Conservation (phyloP, 2,888 invertebrate species). For the Dynastes maya region DNA sequence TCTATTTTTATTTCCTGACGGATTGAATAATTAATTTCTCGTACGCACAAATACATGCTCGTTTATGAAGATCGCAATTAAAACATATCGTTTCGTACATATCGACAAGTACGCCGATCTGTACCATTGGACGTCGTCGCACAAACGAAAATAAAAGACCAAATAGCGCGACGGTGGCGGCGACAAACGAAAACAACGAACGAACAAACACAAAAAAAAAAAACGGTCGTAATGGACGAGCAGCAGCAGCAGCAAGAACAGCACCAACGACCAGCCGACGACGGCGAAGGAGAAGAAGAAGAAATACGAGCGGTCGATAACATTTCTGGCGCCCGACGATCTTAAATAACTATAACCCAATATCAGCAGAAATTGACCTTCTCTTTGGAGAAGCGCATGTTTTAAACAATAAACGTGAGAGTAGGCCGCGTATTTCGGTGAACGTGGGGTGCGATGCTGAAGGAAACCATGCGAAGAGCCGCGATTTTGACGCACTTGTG, state of each 20-base stretch:
- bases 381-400: conserved; percentile 22
- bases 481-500: background rate
- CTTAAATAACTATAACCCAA: conserved; percentile 45
- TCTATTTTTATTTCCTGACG: conserved; percentile 24
- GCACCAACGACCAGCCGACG: background rate
- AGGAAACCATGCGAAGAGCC: background rate
- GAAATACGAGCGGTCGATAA: conserved; percentile 40
- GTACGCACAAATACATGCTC: too few species aligned
- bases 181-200: conserved; percentile 22
- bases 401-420: conserved; percentile 34
- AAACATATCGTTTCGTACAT: background rate
- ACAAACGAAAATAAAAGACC: conserved; percentile 16
- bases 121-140: conserved; percentile 9
- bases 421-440: conserved; percentile 1
- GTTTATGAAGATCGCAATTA: background rate
- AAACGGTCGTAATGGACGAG: conserved; percentile 4
- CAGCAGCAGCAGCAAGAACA: background rate
- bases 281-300: conserved; percentile 11
- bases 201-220: conserved; percentile 1
- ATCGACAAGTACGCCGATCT: background rate
- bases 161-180: conserved; percentile 12
- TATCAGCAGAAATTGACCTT: conserved; percentile 49
- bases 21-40: conserved; percentile 22
- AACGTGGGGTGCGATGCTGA: background rate
- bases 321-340: conserved; percentile 44